phyloP scores from a whole-genome alignment of 2,888 invertebrate species.

The Galerucella nymphaeae region DNA sequence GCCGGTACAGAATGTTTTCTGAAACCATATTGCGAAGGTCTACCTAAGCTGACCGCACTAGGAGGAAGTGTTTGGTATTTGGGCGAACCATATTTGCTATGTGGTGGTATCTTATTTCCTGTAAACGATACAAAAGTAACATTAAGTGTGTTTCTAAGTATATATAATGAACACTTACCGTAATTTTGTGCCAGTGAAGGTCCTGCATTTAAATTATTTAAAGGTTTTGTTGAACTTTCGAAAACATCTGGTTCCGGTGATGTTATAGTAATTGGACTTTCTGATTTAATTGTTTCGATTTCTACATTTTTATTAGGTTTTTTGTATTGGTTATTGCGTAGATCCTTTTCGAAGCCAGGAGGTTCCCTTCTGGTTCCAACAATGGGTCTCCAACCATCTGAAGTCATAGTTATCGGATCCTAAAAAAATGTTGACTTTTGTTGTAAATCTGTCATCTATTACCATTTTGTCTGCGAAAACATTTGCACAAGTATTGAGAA shows the following conservation, averaged over 20 bases:
- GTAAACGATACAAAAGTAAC: not conserved
- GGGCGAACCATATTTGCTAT: conserved; percentile 34
- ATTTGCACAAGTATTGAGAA: not conserved
- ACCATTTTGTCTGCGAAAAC: not conserved
- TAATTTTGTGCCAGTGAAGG: conserved; percentile 16
- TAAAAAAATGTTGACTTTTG: conserved; percentile 32
- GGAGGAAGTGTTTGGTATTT: conserved; percentile 38
- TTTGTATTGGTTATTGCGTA: conserved; percentile 53
- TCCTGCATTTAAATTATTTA: conserved; percentile 36
- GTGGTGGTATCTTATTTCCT: conserved; percentile 34
- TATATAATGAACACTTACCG: conserved; percentile 11
- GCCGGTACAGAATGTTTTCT: conserved; percentile 25
- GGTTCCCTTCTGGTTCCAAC: conserved; percentile 60
- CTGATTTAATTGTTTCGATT: conserved; percentile 45
- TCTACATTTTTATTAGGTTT: conserved; percentile 51
- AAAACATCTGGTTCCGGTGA: conserved; percentile 32
- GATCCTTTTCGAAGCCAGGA: conserved; percentile 48
- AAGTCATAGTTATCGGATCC: conserved; percentile 66
- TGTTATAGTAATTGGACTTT: conserved; percentile 42
- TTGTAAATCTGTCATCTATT: too few relatives aligned
- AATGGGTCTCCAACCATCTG: conserved; percentile 74
- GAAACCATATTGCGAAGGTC: conserved; percentile 33
- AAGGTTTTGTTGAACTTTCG: conserved; percentile 27
- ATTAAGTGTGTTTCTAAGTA: not conserved
- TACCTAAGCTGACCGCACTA: conserved; percentile 26